Evolutionary conservation across 92 coral and sea anemone species (phyloP).

Genomic region (Zoanthus sansibaricus): DNA sequence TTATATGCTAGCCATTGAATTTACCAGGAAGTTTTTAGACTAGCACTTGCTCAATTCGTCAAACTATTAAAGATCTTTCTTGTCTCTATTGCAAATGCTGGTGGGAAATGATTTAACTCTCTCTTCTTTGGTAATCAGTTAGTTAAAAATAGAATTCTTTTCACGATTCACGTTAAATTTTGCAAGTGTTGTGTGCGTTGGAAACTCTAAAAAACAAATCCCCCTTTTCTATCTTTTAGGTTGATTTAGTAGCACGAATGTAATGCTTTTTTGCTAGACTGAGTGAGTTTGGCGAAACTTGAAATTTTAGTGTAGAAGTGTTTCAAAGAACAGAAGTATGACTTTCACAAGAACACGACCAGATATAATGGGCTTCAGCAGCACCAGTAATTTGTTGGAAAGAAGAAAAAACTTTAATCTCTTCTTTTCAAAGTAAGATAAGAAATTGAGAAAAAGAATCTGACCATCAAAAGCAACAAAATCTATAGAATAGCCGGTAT

Average conservation of each 20-base stretch:
- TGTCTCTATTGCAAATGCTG: too few species aligned
- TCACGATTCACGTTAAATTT: too few species aligned
- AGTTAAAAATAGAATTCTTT: too few species aligned
- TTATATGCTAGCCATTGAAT: background rate
- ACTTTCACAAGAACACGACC: background rate
- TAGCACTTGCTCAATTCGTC: too few species aligned
- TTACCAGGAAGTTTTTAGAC: too few species aligned
- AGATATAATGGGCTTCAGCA: background rate
- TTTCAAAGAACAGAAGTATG: background rate
- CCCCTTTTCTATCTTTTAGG: too few species aligned
- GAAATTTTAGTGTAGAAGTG: background rate
- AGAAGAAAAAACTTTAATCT: background rate
- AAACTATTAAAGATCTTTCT: too few species aligned
- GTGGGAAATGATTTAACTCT: too few species aligned
- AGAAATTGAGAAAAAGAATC: background rate
- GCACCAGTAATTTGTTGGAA: background rate
- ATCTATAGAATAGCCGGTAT: background rate
- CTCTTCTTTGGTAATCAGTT: too few species aligned
- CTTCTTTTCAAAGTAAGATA: background rate
- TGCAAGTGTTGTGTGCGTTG: too few species aligned
- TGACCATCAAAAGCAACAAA: background rate
- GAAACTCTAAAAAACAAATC: too few species aligned
- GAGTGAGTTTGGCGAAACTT: background rate
- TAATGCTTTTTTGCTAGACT: background rate
- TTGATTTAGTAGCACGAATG: too few species aligned